A percentile compares a stretch with the other conserved stretches of the same genome.
Conservation (phyloP, 2,797 vertebrate genomes). For the Anguilla megastoma region DNA sequence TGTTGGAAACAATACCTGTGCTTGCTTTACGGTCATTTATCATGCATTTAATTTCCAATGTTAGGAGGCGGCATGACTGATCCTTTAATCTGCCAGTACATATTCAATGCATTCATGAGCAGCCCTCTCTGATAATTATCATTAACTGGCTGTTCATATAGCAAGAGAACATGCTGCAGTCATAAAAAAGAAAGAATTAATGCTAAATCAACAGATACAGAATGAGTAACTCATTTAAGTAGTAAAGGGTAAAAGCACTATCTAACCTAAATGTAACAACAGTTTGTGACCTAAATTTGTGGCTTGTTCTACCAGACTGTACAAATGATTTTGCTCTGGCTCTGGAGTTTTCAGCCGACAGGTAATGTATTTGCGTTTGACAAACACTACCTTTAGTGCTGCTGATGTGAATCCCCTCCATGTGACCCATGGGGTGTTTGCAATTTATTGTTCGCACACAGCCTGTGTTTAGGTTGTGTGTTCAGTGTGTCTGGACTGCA, state of each 20-base stretch:
- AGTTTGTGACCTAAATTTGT: too few species aligned
- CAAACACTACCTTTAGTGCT: too few species aligned
- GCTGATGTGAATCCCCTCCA: too few species aligned
- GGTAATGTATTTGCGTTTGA: too few species aligned
- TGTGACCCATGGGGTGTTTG: too few species aligned
- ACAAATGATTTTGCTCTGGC: too few species aligned
- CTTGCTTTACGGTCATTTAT: constrained; percentile 16
- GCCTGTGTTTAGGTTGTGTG: too few species aligned
- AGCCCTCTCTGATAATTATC: constrained; percentile 11
- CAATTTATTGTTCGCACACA: too few species aligned
- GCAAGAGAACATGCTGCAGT: background rate
- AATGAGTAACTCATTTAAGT: background rate
- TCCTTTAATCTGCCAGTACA: constrained; percentile 18
- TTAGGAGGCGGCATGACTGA: background rate
- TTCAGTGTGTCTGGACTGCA: too few species aligned
- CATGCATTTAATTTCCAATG: background rate
- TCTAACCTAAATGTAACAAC: too few species aligned
- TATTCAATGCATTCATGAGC: constrained; percentile 10
- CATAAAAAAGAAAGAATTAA: background rate
- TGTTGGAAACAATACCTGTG: constrained; percentile 15
- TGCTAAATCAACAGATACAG: background rate
- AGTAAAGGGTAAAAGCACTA: background rate
- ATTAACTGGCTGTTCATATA: background rate
- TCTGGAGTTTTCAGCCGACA: too few species aligned
- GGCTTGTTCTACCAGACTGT: too few species aligned